These are phyloP conservation scores for Cromileptes altivelis DNA, from an alignment of 2,113 vertebrate genomes.

Conservation along the genomic window DNA sequence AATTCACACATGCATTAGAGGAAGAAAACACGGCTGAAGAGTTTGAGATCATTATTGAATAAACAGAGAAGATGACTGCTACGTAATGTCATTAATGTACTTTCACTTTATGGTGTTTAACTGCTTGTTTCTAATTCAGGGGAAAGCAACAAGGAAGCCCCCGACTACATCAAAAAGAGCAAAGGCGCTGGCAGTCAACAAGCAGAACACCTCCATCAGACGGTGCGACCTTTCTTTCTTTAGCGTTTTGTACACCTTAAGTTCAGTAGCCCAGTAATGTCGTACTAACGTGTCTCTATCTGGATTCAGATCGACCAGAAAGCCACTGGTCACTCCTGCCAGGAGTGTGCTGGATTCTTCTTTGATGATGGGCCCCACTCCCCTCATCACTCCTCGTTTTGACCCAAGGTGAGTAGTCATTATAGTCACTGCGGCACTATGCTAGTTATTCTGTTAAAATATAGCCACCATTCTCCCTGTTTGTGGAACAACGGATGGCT, in stretches of 20 bases:
- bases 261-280: background rate
- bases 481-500: background rate
- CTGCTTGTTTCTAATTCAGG: constrained; percentile 59
- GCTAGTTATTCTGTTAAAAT: background rate
- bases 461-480: background rate
- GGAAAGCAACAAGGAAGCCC: constrained; percentile 74
- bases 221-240: constrained; percentile 59
- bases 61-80: background rate
- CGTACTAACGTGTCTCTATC: background rate
- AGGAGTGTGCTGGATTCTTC: constrained; percentile 78
- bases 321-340: constrained; percentile 81
- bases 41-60: background rate
- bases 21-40: background rate
- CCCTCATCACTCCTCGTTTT: constrained; percentile 84
- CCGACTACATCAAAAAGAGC: constrained; percentile 78
- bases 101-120: background rate
- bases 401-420: constrained; percentile 80
- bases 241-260: background rate
- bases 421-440: no score
- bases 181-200: constrained; percentile 73
- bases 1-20: background rate
- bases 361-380: constrained; percentile 81
- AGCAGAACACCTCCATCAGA: constrained; percentile 71
- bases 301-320: constrained; percentile 78
- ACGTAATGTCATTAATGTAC: background rate